Evolutionary conservation across 2,113 vertebrate genomes (phyloP).

Genomic region (Bolborhynchus lineola): DNA sequence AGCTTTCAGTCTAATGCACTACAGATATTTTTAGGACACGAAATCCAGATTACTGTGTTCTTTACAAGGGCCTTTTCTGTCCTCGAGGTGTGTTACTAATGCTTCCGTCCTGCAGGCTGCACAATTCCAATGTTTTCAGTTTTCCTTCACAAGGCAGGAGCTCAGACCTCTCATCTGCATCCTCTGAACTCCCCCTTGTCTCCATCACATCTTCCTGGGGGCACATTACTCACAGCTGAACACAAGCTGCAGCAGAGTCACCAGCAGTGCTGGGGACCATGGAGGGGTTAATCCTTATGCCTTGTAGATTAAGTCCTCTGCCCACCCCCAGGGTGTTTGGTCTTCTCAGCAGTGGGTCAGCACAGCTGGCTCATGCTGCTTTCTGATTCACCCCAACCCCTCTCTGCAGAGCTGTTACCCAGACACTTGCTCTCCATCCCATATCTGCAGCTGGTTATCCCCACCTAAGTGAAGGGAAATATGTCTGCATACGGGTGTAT

Average conservation of each 20-base stretch:
- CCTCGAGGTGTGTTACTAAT: background rate
- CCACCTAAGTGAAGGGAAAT: background rate
- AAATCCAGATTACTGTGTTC: background rate
- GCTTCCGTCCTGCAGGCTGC: background rate
- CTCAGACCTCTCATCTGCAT: background rate
- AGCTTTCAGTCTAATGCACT: background rate
- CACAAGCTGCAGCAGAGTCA: background rate
- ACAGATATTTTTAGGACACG: background rate
- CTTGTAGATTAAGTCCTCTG: background rate
- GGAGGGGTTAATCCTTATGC: background rate
- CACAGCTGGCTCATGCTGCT: background rate
- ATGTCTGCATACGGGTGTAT: accelerated
- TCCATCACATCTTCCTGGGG: background rate
- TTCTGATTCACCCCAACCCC: background rate
- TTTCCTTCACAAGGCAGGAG: background rate
- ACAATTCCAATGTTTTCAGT: background rate
- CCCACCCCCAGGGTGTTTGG: background rate
- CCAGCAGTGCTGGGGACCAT: background rate
- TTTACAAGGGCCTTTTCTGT: background rate
- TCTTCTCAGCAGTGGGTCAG: background rate
- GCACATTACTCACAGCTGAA: background rate
- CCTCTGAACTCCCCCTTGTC: background rate
- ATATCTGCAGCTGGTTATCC: background rate
- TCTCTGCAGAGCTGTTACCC: background rate
- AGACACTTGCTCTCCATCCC: background rate